Conservation (phyloP, 2,888 invertebrate genomes). For the Oligia latruncula region DNA sequence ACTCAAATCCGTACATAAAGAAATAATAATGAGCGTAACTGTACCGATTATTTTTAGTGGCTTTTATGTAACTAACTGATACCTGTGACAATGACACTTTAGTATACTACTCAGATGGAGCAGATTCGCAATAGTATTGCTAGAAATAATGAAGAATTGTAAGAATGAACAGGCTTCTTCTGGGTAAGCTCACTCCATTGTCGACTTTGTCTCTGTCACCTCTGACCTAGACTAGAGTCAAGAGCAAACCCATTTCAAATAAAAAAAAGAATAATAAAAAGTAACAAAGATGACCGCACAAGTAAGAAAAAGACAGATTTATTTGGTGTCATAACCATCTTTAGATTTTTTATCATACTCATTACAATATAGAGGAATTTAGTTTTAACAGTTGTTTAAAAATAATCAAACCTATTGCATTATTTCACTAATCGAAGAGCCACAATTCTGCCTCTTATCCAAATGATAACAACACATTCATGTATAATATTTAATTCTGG, state of each 20-base stretch:
- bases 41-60: background rate
- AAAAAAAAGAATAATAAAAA: no score
- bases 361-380: background rate
- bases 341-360: background rate
- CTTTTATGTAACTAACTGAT: background rate
- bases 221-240: no score
- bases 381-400: background rate
- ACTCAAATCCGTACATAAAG: background rate
- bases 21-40: background rate
- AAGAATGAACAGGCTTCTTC: no score
- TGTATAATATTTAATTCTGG: background rate
- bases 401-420: background rate
- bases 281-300: background rate
- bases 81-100: background rate
- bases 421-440: background rate
- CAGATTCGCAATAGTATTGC: conserved; percentile 19
- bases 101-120: background rate
- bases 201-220: no score
- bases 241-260: no score
- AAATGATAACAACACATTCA: background rate
- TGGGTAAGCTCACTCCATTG: no score
- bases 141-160: background rate
- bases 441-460: background rate
- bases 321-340: background rate
- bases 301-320: background rate